Evolutionary conservation across 2,113 vertebrate species (phyloP).

Genomic region (Corvus cornix): DNA sequence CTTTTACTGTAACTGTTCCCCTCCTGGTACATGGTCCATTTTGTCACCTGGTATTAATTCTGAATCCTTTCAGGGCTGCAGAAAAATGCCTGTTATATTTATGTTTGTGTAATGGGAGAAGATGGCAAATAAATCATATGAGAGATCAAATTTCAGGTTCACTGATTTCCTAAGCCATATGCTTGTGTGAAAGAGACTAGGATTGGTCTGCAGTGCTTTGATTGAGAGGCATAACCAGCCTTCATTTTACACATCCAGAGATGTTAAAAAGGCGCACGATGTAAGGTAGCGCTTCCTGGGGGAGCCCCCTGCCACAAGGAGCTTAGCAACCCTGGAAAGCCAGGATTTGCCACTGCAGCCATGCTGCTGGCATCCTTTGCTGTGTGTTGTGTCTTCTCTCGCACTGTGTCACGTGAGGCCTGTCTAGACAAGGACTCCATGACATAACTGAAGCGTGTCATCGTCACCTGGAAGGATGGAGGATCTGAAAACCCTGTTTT

Average conservation of each 20-base stretch:
- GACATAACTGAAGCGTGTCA: not conserved
- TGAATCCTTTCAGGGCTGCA: not conserved
- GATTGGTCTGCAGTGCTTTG: not conserved
- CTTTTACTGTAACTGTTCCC: slow-evolving; percentile 69
- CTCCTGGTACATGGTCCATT: not conserved
- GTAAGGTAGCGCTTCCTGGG: not conserved
- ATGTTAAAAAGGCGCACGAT: rapidly evolving
- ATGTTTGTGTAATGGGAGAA: slow-evolving; percentile 49
- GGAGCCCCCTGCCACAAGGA: not conserved
- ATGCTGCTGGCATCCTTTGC: not conserved
- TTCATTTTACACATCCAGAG: not conserved
- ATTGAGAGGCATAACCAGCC: not conserved
- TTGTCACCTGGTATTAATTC: slow-evolving; percentile 60
- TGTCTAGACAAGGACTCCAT: not conserved
- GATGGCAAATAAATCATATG: not conserved
- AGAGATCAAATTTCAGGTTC: slow-evolving; percentile 12
- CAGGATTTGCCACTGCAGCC: not conserved
- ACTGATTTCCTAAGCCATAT: not conserved
- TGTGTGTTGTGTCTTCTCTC: not conserved
- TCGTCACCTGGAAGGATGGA: not conserved
- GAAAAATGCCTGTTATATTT: slow-evolving; percentile 32
- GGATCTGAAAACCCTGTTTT: not conserved
- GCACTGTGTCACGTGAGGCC: rapidly evolving
- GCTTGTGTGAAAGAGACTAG: not conserved
- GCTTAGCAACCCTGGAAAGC: not conserved